These are phyloP conservation scores for Drymodes brunneopygia DNA, from an alignment of 2,113 vertebrate species.

Conservation along the genomic window DNA sequence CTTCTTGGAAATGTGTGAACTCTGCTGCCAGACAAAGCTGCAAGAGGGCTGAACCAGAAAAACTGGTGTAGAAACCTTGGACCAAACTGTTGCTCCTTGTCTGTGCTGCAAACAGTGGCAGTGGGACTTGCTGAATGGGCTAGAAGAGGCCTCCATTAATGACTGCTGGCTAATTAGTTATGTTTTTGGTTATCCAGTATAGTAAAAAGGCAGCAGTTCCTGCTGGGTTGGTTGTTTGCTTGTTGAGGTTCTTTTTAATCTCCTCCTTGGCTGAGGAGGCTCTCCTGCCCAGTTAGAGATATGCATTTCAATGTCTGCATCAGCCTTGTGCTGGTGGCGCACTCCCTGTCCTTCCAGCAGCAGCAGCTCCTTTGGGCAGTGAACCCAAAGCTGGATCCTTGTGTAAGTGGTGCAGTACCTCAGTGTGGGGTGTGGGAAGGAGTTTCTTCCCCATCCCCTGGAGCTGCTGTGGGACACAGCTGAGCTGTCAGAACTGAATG, in stretches of 20 bases:
- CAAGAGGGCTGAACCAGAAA: neutral
- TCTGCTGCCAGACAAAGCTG: neutral
- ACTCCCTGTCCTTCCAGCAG: neutral
- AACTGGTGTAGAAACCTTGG: neutral
- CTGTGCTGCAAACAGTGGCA: too few relatives aligned
- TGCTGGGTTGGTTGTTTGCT: neutral
- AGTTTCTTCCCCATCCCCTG: neutral
- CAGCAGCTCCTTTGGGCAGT: neutral
- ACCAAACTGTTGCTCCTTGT: neutral
- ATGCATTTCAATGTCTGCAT: neutral
- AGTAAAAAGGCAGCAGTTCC: neutral
- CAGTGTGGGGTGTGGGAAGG: neutral
- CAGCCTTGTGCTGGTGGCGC: neutral
- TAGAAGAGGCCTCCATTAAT: neutral
- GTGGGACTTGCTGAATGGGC: neutral
- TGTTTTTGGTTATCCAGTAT: neutral
- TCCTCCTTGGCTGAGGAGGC: neutral
- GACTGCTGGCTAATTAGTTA: neutral
- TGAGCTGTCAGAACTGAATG: neutral
- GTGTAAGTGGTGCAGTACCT: too few relatives aligned
- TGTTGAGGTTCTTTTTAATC: neutral
- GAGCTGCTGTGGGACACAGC: neutral
- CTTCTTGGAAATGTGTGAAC: neutral
- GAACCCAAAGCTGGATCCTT: fast-evolving
- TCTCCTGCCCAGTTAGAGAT: neutral